Percentiles rank a stretch among this genome's conserved stretches.
Conservation (phyloP, 2,113 vertebrate species). For the Peromyscus californicus region DNA sequence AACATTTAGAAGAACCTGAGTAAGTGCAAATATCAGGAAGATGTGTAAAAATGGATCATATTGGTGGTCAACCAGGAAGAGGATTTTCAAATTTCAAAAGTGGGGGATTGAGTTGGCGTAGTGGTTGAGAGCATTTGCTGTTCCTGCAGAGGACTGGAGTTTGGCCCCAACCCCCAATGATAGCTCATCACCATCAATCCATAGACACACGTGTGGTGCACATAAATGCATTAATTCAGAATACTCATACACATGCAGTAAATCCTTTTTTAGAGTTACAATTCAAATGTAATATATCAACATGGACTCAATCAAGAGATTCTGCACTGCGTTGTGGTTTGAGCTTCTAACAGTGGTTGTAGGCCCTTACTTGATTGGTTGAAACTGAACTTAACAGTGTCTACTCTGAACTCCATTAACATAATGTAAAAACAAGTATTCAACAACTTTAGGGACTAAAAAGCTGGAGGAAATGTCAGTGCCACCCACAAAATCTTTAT, state of each 20-base stretch:
- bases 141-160: neutral
- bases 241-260: neutral
- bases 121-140: neutral
- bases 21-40: neutral
- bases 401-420: neutral
- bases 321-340: neutral
- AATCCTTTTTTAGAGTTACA: neutral
- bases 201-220: neutral
- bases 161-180: neutral
- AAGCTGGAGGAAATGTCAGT: neutral
- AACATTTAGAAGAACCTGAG: neutral
- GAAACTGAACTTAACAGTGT: neutral
- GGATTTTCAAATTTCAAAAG: neutral
- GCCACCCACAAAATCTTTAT: neutral
- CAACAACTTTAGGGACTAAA: neutral
- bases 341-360: neutral
- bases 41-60: neutral
- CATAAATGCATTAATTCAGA: neutral
- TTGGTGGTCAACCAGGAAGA: neutral
- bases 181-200: neutral
- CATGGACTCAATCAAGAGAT: neutral
- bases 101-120: neutral
- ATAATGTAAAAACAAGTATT: neutral
- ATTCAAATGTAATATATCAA: neutral
- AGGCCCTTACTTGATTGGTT: neutral